Conservation (phyloP, 2,113 vertebrate genomes). For the Aplodontia rufa region DNA sequence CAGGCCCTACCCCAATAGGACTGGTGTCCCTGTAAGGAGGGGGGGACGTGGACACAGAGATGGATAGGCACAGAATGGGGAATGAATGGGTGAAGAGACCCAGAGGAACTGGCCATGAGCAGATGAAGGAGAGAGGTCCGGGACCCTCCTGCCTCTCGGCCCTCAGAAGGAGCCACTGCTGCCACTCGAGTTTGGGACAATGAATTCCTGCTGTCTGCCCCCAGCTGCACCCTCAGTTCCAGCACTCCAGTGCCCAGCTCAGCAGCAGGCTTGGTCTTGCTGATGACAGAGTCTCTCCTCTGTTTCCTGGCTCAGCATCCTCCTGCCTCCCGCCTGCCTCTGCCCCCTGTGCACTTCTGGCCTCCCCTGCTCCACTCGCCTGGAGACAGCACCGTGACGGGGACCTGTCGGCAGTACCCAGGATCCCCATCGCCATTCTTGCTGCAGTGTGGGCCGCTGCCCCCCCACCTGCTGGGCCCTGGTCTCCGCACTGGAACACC, state of each 20-base stretch:
- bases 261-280: too few species aligned
- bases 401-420: neutral
- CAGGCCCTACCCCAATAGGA: rapidly evolving
- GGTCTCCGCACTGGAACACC: too few species aligned
- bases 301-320: too few species aligned
- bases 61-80: neutral
- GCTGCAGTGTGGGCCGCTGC: neutral
- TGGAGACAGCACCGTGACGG: rapidly evolving
- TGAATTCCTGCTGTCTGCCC: rapidly evolving
- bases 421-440: neutral
- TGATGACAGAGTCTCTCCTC: neutral
- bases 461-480: neutral
- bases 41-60: neutral
- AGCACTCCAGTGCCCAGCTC: too few species aligned
- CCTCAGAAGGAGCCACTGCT: neutral
- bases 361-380: neutral
- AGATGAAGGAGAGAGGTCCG: neutral
- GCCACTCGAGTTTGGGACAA: too few species aligned
- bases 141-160: neutral
- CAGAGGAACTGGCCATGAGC: neutral
- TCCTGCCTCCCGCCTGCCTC: too few species aligned
- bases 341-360: too few species aligned
- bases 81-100: neutral
- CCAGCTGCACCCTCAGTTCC: neutral
- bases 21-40: neutral